Evolutionary conservation across 2,113 vertebrate genomes (phyloP), one percentile per base, ranked within the genome.

Genomic region (Hemicordylus capensis): DNA sequence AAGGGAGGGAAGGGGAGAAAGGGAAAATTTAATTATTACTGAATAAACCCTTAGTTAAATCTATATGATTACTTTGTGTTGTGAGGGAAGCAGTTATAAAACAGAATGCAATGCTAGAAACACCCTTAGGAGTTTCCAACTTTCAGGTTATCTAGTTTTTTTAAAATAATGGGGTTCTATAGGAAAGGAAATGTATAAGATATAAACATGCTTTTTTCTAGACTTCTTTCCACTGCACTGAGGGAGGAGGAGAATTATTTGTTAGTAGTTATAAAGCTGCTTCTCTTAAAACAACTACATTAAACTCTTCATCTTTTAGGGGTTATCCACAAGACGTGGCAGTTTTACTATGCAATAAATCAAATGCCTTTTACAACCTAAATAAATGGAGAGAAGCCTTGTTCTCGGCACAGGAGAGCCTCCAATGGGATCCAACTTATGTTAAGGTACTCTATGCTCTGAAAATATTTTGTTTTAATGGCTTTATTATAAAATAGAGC

Each of bases 331-430:
- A n/a, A 70, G 96, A 97, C 22, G 70, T 97, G 89, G 96, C 97
- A 54, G 93, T 96, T 80, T 76, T 97, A 9, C 80, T 95, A 54
- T 97, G 96, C 91, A 97, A 97, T 87, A 96, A 92, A 83, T 96
- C 97, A 74, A 96, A 94, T 46, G 95, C 96, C 1, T 90, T 96
- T 85, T 97, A 94, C 87, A 94, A 59, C 74, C 95, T 97, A 12
- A 87, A 91, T 20, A 96, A 93, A 84, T 97, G 96, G 96, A 79
- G 56, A 0, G 96, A 97, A 34, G 95, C 97, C 0, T 83, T 85
- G 20, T 0, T 15, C 6, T 93, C 95, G 34, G 97, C 97, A 81
- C 76, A 85, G 8, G 85, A 95, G 31, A 95, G 96, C 86, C 88
- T 97, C 22, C 78, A 31, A 0, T 95, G 91, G 81, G 95, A 96